Conservation (phyloP, 92 coral and sea anemone species). For the Palythoa grandiflora region DNA sequence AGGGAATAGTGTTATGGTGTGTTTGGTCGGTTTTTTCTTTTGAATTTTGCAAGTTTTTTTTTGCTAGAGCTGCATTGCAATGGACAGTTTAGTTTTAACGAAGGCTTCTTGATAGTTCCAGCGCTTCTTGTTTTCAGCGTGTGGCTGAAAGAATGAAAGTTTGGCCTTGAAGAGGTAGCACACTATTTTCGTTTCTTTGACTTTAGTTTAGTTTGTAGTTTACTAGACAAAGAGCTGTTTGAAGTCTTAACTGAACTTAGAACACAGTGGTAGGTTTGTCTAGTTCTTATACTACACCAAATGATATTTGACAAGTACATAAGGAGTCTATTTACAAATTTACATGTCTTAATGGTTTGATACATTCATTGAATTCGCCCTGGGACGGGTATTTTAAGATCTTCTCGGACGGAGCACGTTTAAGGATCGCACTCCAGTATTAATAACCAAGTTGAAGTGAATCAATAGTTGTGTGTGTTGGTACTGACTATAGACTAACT, state of each 20-base stretch:
- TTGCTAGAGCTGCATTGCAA: background rate
- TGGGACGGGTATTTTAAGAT: too few species aligned
- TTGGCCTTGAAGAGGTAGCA: background rate
- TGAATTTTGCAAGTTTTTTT: constrained; percentile 6
- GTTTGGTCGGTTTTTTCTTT: background rate
- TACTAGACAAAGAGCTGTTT: too few species aligned
- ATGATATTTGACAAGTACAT: background rate
- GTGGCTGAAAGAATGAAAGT: background rate
- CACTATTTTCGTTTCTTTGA: too few species aligned
- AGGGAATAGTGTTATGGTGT: background rate
- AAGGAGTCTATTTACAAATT: background rate
- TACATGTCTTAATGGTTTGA: too few species aligned
- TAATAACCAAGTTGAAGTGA: background rate
- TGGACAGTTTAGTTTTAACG: background rate
- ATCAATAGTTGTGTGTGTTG: background rate
- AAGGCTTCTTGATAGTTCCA: background rate
- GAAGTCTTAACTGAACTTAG: too few species aligned
- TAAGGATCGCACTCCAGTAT: too few species aligned
- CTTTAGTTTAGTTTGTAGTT: too few species aligned
- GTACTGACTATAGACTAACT: background rate
- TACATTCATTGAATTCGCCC: background rate
- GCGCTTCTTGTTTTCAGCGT: background rate
- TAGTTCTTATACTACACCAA: too few species aligned
- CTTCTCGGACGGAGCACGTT: too few species aligned
- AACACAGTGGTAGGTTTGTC: too few species aligned